Base-by-base conservation (phyloP, 2,797 vertebrate species). In the Diplodus puntazzo region DNA sequence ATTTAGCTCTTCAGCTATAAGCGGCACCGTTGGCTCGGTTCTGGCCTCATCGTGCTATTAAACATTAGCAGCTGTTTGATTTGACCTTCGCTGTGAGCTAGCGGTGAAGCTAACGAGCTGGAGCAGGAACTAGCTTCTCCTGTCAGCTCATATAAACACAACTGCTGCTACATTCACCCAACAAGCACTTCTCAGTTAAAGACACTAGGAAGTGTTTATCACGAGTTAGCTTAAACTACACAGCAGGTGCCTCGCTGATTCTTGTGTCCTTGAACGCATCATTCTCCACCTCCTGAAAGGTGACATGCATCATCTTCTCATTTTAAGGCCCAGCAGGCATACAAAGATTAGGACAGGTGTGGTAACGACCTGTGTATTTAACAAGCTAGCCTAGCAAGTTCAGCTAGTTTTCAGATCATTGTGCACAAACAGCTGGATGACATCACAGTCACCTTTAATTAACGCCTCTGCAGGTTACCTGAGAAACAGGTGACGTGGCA, bases 81-180 rank as follows among this genome's bases (percentile, higher is more conserved):
- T 61, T 93, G 92, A 93, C 92, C 92, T 92, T 91, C 61, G 77
- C 59, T 70, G 2, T n/a, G 23, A 69, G 85, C 62, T 84, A 92
- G 57, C 80, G n/a, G 1, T 0, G 61, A 68, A 54, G 86, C 82
- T 89, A 89, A 60, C 69, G 8, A n/a, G 11, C 61, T 1, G 5
- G 0, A n/a, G 53, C 57, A 4, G 8, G 4, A 11, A 11, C 20
- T 57, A 58, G 46, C 83, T 4, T 4, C 8, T 8, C 20, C 23
- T 16, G 12, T 45, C 11, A 30, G 25, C n/a, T 18, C 25, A 0
- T 27, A 2, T 20, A 23, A 34, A 69, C 6, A 11, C 17, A 25
- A 2, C 4, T 11, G 7, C 0, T 2, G 18, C 43, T 14, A 4
- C 9, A 3, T 25, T 52, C 27, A 10, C 3, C 9, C 2, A 0